phyloP scores from a whole-genome alignment of 2,797 vertebrate species.

The Streptopelia turtur region DNA sequence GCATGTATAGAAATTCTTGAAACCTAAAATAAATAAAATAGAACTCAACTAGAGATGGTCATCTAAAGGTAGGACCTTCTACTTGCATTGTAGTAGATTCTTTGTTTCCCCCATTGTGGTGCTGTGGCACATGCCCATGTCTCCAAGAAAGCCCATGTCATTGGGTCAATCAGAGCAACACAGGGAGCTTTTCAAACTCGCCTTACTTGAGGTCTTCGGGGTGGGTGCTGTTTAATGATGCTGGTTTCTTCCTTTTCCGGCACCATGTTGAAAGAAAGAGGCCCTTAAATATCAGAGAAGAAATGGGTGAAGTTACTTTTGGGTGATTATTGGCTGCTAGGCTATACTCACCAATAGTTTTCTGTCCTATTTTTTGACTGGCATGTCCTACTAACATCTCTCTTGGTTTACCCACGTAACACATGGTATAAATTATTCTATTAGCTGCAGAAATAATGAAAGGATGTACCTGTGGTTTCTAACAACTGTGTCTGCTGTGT shows the following conservation, averaged over 20 bases:
- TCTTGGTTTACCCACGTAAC: too few relatives aligned
- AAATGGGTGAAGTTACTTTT: not conserved
- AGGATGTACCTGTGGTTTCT: not conserved
- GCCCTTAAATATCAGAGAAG: constrained; percentile 54
- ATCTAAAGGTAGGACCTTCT: not conserved
- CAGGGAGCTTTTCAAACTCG: constrained; percentile 21
- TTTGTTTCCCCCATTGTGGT: rapidly evolving
- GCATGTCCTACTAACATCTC: rapidly evolving
- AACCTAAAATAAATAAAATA: not conserved
- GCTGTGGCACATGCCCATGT: not conserved
- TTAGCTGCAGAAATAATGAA: not conserved
- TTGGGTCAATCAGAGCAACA: not conserved
- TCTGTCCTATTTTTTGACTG: not conserved
- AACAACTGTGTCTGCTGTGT: rapidly evolving
- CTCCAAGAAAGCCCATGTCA: not conserved
- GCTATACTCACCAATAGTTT: not conserved
- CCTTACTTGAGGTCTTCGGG: constrained; percentile 83
- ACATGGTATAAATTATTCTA: rapidly evolving
- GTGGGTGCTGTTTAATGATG: constrained; percentile 86
- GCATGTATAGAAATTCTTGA: not conserved
- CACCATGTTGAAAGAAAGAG: constrained; percentile 57
- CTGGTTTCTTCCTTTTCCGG: constrained; percentile 73
- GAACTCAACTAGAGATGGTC: not conserved
- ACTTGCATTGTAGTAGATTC: not conserved
- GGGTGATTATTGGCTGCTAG: not conserved